These are phyloP conservation scores for Megalops atlanticus DNA, from an alignment of 2,113 vertebrate species.

Conservation along the genomic window DNA sequence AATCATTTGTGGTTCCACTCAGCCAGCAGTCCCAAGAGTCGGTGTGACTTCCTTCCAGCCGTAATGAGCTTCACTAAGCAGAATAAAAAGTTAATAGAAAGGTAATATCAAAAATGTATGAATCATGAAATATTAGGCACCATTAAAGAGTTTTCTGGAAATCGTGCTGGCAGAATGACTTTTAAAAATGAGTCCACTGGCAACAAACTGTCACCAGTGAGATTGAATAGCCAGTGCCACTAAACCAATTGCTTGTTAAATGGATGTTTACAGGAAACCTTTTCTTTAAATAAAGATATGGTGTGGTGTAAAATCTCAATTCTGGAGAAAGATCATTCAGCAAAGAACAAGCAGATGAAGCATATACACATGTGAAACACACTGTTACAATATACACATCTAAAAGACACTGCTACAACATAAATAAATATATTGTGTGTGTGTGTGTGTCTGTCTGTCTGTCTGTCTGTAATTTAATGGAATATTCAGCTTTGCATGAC, in stretches of 20 bases:
- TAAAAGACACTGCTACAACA: too few species aligned
- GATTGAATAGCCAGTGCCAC: constrained; percentile 2
- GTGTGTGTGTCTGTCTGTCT: background rate
- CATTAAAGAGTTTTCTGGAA: constrained; percentile 65
- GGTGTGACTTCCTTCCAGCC: constrained; percentile 63
- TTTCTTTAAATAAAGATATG: background rate
- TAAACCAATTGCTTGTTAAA: constrained; percentile 4
- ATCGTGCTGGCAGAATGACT: constrained; percentile 46
- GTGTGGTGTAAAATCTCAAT: background rate
- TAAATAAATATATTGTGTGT: too few species aligned
- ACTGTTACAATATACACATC: too few species aligned
- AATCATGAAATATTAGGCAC: constrained; percentile 49
- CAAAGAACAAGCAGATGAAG: background rate
- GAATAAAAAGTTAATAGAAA: constrained; percentile 62
- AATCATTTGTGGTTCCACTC: constrained; percentile 79
- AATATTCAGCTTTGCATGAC: constrained; percentile 62
- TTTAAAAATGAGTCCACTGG: constrained; percentile 22
- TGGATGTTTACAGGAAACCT: constrained; percentile 18
- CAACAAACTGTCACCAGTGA: constrained; percentile 1
- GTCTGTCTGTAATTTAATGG: constrained; percentile 64
- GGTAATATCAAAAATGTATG: constrained; percentile 59
- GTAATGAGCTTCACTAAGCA: constrained; percentile 71
- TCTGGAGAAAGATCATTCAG: background rate
- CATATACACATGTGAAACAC: background rate
- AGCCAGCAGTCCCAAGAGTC: constrained; percentile 74